Conservation (phyloP, 2,888 invertebrate species). For the Prosopocoilus inquinatus region DNA sequence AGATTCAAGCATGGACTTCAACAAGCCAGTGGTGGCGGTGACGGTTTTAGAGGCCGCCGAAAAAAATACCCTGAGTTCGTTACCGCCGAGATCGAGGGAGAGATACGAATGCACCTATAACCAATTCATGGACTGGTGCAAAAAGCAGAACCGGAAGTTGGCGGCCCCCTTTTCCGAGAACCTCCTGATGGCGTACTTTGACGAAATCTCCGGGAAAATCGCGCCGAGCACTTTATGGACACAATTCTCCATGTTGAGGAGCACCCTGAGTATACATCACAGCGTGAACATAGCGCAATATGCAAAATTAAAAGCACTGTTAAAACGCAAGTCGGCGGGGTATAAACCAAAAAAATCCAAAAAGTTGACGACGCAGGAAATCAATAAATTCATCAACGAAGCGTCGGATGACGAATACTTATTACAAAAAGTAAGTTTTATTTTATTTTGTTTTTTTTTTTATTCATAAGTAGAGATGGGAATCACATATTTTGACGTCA, state of each 20-base stretch:
- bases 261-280: not conserved
- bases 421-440: not conserved
- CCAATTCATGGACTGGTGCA: not conserved
- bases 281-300: not conserved
- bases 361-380: not conserved
- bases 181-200: not conserved
- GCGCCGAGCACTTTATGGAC: not conserved
- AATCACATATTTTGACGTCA: too few species aligned
- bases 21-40: too few species aligned
- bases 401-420: not conserved
- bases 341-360: not conserved
- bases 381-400: not conserved
- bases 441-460: not conserved
- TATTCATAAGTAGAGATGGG: too few species aligned
- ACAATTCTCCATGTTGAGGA: not conserved
- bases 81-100: not conserved
- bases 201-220: not conserved
- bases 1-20: too few species aligned
- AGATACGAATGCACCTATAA: not conserved
- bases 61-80: too few species aligned
- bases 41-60: too few species aligned
- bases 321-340: not conserved
- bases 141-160: not conserved
- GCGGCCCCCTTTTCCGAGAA: not conserved
- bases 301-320: not conserved